These are phyloP conservation scores for Rhynchopsitta pachyrhyncha DNA, from an alignment of 2,113 vertebrate genomes.

Conservation along the genomic window DNA sequence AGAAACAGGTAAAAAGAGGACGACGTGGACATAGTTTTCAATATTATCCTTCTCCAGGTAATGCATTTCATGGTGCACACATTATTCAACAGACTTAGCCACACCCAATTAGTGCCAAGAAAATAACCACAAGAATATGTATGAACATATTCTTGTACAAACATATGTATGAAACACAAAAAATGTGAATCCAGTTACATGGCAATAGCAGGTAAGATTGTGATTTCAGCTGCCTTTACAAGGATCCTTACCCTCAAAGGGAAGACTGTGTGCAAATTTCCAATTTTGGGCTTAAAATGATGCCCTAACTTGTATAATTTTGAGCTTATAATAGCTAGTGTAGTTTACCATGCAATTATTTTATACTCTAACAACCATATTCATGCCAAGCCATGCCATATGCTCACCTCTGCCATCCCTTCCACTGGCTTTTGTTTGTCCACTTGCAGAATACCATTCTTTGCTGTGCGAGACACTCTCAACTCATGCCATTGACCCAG, in stretches of 20 bases:
- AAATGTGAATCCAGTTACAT: background rate
- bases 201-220: background rate
- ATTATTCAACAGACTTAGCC: background rate
- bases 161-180: background rate
- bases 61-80: fast-evolving
- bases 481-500: conserved; percentile 90
- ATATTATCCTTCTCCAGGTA: background rate
- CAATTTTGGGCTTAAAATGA: background rate
- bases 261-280: background rate
- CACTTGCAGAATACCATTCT: conserved; percentile 91
- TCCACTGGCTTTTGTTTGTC: conserved; percentile 87
- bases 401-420: conserved; percentile 88
- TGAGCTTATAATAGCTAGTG: background rate
- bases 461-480: conserved; percentile 89
- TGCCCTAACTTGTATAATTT: fast-evolving
- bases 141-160: background rate
- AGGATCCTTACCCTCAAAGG: background rate
- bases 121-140: background rate
- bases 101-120: background rate
- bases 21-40: background rate
- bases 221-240: background rate
- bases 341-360: background rate
- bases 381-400: background rate
- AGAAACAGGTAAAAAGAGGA: background rate
- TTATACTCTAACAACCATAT: background rate